These are phyloP conservation scores for Bradypus variegatus DNA, from an alignment of 2,797 vertebrate genomes.

Conservation along the genomic window DNA sequence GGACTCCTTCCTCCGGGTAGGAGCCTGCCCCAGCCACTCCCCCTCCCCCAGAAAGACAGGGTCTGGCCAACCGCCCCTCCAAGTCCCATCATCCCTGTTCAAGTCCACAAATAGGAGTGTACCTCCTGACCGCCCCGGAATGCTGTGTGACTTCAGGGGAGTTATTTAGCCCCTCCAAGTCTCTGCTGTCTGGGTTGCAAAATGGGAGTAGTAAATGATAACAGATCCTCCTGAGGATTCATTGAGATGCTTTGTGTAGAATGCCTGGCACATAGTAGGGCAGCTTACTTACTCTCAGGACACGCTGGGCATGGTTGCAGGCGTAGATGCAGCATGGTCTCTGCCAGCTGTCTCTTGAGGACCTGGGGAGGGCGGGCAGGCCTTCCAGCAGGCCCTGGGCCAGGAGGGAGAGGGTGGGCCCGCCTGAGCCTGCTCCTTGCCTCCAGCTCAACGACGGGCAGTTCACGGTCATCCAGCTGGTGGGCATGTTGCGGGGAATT, in stretches of 20 bases:
- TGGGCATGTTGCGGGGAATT: conserved; percentile 95
- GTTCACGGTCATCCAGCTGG: conserved; percentile 98
- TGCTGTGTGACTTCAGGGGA: not conserved
- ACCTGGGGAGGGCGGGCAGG: not conserved
- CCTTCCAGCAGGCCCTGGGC: not conserved
- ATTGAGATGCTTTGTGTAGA: not conserved
- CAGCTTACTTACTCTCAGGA: not conserved
- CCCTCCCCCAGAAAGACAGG: not conserved
- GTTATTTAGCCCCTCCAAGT: not conserved
- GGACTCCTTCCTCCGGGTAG: conserved; percentile 96
- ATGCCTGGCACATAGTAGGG: not conserved
- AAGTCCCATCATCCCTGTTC: not conserved
- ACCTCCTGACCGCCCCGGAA: not conserved
- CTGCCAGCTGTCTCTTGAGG: not conserved
- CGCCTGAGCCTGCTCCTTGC: not conserved
- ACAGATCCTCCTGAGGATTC: not conserved
- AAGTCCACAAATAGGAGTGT: not conserved
- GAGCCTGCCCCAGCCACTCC: conserved; percentile 1
- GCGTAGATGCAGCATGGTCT: not conserved
- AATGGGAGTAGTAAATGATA: not conserved
- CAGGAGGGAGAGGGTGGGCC: not conserved
- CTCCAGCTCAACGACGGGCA: conserved; percentile 93
- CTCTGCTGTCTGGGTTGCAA: not conserved
- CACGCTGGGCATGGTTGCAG: not conserved
- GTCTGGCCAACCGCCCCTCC: not conserved